Base-by-base conservation (phyloP, 2,113 vertebrate species). In the Pollachius pollachius region DNA sequence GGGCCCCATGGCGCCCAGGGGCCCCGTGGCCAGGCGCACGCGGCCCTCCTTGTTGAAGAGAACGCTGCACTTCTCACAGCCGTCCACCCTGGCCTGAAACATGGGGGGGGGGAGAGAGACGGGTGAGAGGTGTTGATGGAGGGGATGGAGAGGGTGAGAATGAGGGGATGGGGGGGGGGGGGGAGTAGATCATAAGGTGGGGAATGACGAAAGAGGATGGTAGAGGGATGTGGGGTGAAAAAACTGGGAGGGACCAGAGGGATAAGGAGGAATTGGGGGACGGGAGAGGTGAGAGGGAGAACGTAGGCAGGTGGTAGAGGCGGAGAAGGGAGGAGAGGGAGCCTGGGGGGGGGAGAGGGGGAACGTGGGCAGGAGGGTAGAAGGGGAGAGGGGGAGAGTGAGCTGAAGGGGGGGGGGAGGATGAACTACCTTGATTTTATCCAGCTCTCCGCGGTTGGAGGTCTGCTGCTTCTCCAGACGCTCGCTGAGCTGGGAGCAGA, bases 401-500 rank as follows among this genome's bases (percentile, higher is more conserved):
- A 4, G 19, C 11, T 21, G 6, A 1, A 27, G 19, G 25, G 52
- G 11, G 1, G 11, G 6, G 57, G n/a, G 52, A 54, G 52, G 3
- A 16, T 65, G 64, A 90, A 93, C 95, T 91, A 99, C 97, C 93
- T 95, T 89, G 77, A 99, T 98, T 87, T 97, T 98, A 85, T 99
- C 97, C 76, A 99, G 94, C 81, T 99, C 97, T 64, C 94, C 92
- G 89, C 93, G 93, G 85, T 94, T 97, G 82, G 95, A 92, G 0
- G 95, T 91, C 91, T 99, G 97, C 59, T 98, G 96, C 83, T 98
- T 97, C 90, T 99, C 97, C 84, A 99, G 87, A 72, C 97, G 93
- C 85, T 97, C 95, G 17, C 97, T 99, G 88, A 99, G 91, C 88
- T 99, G 97, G 82, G 97, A 98, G 89, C 97, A 99, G 87, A 99